These are phyloP conservation scores for Aporophyla nigra DNA, from an alignment of 2,888 invertebrate genomes.

Conservation along the genomic window DNA sequence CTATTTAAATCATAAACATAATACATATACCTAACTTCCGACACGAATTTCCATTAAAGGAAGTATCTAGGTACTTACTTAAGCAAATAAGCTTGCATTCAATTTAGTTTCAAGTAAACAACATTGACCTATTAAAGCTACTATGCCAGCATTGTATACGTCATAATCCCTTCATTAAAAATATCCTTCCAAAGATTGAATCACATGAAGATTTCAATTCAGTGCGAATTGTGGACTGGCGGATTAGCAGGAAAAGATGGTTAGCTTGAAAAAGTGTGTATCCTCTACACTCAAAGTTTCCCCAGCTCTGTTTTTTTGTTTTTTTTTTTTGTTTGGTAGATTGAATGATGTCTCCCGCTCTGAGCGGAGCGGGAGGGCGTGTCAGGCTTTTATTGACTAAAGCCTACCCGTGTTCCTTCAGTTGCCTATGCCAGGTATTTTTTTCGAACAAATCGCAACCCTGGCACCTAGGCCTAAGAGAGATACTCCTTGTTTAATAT, in stretches of 20 bases:
- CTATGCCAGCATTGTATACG: not conserved
- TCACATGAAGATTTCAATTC: not conserved
- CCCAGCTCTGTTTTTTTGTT: not conserved
- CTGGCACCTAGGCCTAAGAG: not conserved
- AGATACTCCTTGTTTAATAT: slow-evolving; percentile 8
- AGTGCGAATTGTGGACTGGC: not conserved
- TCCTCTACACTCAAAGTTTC: not conserved
- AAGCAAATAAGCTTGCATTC: not conserved
- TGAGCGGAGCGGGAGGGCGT: too few relatives aligned
- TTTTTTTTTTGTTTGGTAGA: too few relatives aligned
- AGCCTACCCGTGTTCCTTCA: too few relatives aligned
- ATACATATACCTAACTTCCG: too few relatives aligned
- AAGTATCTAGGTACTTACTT: not conserved
- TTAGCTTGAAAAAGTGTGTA: not conserved
- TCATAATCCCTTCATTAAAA: not conserved
- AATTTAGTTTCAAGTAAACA: not conserved
- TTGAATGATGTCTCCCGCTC: too few relatives aligned
- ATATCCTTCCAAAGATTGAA: not conserved
- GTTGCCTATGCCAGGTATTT: too few relatives aligned
- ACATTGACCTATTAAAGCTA: not conserved
- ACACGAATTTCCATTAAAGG: not conserved
- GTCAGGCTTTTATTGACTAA: too few relatives aligned
- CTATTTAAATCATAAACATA: too few relatives aligned
- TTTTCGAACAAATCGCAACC: too few relatives aligned
- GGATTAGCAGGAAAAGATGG: too few relatives aligned